These are phyloP conservation scores for Lipophrys pholis DNA, from an alignment of 2,113 vertebrate species.

Conservation along the genomic window DNA sequence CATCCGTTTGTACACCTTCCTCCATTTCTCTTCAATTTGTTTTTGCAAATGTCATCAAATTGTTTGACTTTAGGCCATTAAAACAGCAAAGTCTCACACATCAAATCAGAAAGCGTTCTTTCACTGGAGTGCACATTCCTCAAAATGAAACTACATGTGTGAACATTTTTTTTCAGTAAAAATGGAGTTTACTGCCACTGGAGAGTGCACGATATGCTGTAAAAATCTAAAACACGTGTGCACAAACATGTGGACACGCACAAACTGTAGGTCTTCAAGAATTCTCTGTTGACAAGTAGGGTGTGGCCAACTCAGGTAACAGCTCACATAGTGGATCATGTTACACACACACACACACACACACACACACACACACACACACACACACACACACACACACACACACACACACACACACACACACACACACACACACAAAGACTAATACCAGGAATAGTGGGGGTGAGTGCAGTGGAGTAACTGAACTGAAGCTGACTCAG, in stretches of 20 bases:
- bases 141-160: neutral
- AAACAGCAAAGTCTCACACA: neutral
- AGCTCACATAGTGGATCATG: constrained; percentile 56
- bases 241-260: constrained; percentile 16
- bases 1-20: neutral
- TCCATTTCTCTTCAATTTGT: neutral
- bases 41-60: neutral
- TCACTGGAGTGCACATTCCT: neutral
- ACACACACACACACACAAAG: constrained; percentile 11
- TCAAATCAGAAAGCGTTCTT: neutral
- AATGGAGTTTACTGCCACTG: constrained; percentile 41
- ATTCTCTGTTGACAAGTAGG: constrained; percentile 40
- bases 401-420: constrained; percentile 27
- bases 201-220: constrained; percentile 27
- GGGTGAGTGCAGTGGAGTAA: constrained; percentile 1
- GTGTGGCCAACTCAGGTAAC: constrained; percentile 69
- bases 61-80: neutral
- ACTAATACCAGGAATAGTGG: constrained; percentile 15
- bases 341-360: constrained; percentile 41
- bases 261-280: constrained; percentile 17
- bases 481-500: constrained; percentile 43
- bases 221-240: constrained; percentile 20
- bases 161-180: constrained; percentile 22
- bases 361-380: too few relatives aligned
- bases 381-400: constrained; percentile 8